These are phyloP conservation scores for Nannoperca australis DNA, from an alignment of 2,797 vertebrate species.

Conservation along the genomic window DNA sequence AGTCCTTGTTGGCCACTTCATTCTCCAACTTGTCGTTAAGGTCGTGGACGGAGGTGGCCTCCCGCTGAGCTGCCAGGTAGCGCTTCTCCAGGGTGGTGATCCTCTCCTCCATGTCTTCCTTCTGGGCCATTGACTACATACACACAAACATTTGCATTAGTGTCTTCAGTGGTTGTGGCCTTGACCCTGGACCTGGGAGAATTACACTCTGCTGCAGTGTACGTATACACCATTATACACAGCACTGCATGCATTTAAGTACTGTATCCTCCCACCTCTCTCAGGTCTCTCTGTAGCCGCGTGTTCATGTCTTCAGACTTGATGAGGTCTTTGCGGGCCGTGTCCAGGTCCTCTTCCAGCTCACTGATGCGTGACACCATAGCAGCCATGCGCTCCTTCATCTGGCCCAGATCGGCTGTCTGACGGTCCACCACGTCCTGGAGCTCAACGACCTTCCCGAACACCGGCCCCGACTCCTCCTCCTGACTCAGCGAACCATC, in stretches of 20 bases:
- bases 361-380: conserved; percentile 89
- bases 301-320: conserved; percentile 96
- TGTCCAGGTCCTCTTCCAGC: conserved; percentile 96
- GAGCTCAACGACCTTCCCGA: conserved; percentile 90
- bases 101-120: conserved; percentile 98
- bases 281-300: conserved; percentile 92
- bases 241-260: background rate
- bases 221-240: background rate
- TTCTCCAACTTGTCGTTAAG: conserved; percentile 98
- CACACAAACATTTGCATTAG: conserved; percentile 28
- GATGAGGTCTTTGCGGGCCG: conserved; percentile 95
- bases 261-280: conserved; percentile 85
- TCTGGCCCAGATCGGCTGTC: conserved; percentile 91
- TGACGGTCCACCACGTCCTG: conserved; percentile 93
- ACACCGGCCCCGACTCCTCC: conserved; percentile 82
- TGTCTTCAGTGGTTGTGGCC: background rate
- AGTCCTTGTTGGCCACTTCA: conserved; percentile 97
- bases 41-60: conserved; percentile 97
- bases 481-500: conserved; percentile 91
- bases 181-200: background rate
- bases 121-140: conserved; percentile 93
- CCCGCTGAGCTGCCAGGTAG: conserved; percentile 96
- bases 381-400: conserved; percentile 94
- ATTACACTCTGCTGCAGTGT: background rate
- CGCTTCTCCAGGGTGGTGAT: conserved; percentile 98